Evolutionary conservation across 2,888 invertebrate genomes (phyloP).

Genomic region (Onthophagus sagittarius): DNA sequence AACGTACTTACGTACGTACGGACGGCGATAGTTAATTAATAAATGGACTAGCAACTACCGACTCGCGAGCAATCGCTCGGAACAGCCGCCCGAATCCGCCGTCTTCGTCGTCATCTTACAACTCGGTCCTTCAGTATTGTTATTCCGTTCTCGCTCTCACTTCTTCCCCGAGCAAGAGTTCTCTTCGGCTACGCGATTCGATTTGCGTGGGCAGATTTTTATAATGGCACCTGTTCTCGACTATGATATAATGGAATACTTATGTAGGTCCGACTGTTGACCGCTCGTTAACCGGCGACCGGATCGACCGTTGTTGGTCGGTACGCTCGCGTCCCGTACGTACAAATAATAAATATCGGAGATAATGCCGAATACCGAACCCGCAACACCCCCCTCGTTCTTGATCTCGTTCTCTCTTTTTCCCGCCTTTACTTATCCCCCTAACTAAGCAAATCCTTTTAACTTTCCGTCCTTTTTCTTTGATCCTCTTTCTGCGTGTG

Average conservation of each 20-base stretch:
- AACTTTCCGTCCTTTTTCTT: not conserved
- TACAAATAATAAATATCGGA: slow-evolving; percentile 43
- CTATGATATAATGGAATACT: slow-evolving; percentile 47
- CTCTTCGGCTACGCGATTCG: not conserved
- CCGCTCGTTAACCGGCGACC: slow-evolving; percentile 43
- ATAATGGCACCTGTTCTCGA: slow-evolving; percentile 45
- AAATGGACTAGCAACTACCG: not conserved
- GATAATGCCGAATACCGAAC: slow-evolving; percentile 42
- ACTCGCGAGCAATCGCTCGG: not conserved
- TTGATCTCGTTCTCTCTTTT: not conserved
- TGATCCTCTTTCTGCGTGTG: not conserved
- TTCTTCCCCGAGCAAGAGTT: not conserved
- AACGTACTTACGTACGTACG: not conserved
- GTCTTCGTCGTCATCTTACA: not conserved
- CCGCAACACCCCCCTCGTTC: slow-evolving; percentile 25
- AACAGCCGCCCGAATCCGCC: not conserved
- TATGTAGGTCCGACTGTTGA: slow-evolving; percentile 42
- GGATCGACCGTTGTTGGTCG: slow-evolving; percentile 34
- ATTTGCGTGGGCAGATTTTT: slow-evolving; percentile 44
- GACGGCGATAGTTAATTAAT: not conserved
- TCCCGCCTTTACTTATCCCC: not conserved
- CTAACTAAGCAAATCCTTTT: too few species aligned
- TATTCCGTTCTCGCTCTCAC: not conserved
- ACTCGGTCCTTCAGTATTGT: not conserved
- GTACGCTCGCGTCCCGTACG: slow-evolving; percentile 33